Evolutionary conservation across 2,888 invertebrate genomes (phyloP), one percentile per base, ranked within the genome.

Genomic region (Zygaena filipendulae): DNA sequence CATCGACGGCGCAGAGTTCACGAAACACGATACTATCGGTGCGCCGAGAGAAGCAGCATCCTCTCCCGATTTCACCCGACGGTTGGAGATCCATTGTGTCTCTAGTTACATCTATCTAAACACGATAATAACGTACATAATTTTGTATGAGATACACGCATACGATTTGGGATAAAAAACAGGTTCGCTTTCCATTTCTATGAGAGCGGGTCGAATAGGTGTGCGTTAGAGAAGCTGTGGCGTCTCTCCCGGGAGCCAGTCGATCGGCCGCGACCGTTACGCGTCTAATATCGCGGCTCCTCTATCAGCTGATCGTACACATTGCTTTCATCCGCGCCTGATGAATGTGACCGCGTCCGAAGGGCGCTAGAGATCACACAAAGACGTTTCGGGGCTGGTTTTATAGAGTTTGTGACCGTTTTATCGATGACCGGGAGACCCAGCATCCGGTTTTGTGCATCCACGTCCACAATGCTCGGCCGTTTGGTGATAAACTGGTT

Each of bases 371-470:
- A 61, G 60, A 61, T 60, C 50, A 60, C 61, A 64, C 62, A 67
- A 61, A 67, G 56, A 55, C 52, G 61, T 60, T 58, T 48, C 53
- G 42, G 60, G 66, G 70, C 68, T 55, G 61, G 62, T 61, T 63
- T 56, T 57, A 58, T 64, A 69, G 54, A 42, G 59, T 51, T 60
- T 55, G 63, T 55, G 67, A 66, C 67, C 70, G 71, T 71, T 72
- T 60, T 55, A 61, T 66, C 66, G 68, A 62, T 57, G 58, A 54
- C 51, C 54, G 58, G 56, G 60, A 61, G 59, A 59, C 46, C 50
- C 77, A 75, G 77, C 79, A 71, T 75, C 79, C 77, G 75, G 77
- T 77, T 74, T 58, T 74, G 59, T 56, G 69, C 67, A 61, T 59
- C 62, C 60, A 67, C 66, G 66, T 62, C 57, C 47, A 72, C 74